Evolutionary conservation across 2,113 vertebrate genomes (phyloP).

Genomic region (Pardalotus punctatus): DNA sequence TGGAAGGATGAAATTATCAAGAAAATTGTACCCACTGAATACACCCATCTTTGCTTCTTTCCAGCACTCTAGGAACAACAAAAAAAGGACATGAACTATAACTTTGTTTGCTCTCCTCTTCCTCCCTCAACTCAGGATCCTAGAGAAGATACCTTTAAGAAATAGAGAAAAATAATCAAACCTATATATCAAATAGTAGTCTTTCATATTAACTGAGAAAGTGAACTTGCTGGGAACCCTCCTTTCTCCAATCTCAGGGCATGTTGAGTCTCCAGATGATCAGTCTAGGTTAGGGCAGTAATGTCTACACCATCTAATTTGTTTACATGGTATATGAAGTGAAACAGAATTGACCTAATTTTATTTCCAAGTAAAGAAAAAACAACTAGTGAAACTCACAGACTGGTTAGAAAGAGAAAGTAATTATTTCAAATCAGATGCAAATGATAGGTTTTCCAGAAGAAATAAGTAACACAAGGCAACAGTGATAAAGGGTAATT

Average conservation of each 20-base stretch:
- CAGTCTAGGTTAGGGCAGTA: neutral
- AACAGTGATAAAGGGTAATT: neutral
- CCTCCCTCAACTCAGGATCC: neutral
- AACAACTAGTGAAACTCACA: neutral
- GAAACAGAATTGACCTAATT: neutral
- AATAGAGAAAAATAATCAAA: neutral
- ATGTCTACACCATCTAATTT: neutral
- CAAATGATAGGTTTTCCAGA: neutral
- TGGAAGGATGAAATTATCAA: neutral
- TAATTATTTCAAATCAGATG: neutral
- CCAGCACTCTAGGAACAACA: neutral
- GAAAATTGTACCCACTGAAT: neutral
- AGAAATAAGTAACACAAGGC: neutral
- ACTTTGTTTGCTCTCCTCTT: neutral
- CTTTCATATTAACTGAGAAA: neutral
- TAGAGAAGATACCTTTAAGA: neutral
- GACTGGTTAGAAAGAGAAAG: neutral
- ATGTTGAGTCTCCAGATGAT: neutral
- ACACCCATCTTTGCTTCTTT: neutral
- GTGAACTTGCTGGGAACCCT: neutral
- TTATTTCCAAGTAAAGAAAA: neutral
- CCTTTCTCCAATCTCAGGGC: neutral
- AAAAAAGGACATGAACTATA: neutral
- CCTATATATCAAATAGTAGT: neutral
- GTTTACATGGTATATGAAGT: rapidly evolving